These are phyloP conservation scores for Bettongia penicillata DNA, from an alignment of 2,113 vertebrate species.

Conservation along the genomic window DNA sequence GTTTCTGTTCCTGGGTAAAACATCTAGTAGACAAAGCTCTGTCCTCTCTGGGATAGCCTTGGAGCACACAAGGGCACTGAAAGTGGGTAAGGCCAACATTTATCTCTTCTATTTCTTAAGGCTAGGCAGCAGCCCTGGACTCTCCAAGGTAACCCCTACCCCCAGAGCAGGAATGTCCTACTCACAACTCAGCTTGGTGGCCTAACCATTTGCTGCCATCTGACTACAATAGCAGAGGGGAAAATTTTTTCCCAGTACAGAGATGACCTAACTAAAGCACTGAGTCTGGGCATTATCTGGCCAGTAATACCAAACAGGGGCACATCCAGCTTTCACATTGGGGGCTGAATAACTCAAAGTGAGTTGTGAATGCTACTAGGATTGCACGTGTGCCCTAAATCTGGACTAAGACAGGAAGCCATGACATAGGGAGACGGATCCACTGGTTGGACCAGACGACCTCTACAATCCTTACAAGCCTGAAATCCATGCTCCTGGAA, in stretches of 20 bases:
- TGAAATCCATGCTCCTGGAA: no score
- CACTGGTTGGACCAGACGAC: no score
- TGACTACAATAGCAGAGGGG: background rate
- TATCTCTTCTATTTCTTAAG: background rate
- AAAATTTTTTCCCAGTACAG: background rate
- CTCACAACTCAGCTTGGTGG: background rate
- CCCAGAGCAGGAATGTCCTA: background rate
- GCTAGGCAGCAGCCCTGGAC: background rate
- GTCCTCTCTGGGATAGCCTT: accelerated
- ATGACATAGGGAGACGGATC: background rate
- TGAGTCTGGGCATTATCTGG: background rate
- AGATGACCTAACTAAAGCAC: background rate
- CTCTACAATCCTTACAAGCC: no score
- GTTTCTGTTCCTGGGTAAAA: background rate
- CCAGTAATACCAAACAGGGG: background rate
- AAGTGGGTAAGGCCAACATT: background rate
- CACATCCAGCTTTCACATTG: background rate
- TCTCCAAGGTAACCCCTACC: background rate
- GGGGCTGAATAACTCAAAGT: background rate
- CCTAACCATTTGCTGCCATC: background rate
- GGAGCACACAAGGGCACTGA: background rate
- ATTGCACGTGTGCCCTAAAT: background rate
- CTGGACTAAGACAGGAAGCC: no score
- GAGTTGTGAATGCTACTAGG: background rate
- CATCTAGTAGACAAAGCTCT: background rate